phyloP scores from a whole-genome alignment of 2,797 vertebrate genomes.

The Erpetoichthys calabaricus region DNA sequence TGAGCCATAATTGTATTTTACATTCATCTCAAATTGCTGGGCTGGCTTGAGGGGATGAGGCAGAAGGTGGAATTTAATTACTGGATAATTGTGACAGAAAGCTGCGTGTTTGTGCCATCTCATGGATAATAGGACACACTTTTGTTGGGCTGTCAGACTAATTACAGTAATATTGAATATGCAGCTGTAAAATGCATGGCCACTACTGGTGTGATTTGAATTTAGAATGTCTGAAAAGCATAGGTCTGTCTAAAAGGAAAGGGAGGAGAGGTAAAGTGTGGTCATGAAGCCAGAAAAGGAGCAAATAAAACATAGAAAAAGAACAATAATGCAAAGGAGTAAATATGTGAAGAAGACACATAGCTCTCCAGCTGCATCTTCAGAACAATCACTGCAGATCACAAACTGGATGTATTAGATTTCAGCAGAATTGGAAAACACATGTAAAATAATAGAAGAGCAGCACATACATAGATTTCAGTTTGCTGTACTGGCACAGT shows the following conservation, averaged over 20 bases:
- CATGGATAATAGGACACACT: slow-evolving; percentile 11
- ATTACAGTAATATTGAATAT: slow-evolving; percentile 33
- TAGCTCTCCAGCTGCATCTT: no score
- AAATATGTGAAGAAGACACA: no score
- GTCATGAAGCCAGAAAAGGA: no score
- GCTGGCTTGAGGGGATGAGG: slow-evolving; percentile 6
- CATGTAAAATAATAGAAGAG: no score
- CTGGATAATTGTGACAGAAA: neutral
- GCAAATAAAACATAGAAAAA: no score
- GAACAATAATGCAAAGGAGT: no score
- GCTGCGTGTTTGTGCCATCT: neutral
- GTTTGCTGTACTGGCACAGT: no score
- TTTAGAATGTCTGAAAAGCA: slow-evolving; percentile 1
- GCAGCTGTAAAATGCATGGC: slow-evolving; percentile 27
- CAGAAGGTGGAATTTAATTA: slow-evolving; percentile 3
- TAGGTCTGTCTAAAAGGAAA: neutral
- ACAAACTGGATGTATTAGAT: no score
- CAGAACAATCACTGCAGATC: no score
- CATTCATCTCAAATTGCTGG: slow-evolving; percentile 22
- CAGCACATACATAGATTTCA: no score
- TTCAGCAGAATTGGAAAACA: no score
- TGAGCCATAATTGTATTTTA: slow-evolving; percentile 48
- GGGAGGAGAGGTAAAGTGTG: no score
- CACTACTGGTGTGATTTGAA: slow-evolving; percentile 1
- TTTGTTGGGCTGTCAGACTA: slow-evolving; percentile 34